These are phyloP conservation scores for Chouioia cunea DNA, from an alignment of 2,888 invertebrate species.

Conservation along the genomic window DNA sequence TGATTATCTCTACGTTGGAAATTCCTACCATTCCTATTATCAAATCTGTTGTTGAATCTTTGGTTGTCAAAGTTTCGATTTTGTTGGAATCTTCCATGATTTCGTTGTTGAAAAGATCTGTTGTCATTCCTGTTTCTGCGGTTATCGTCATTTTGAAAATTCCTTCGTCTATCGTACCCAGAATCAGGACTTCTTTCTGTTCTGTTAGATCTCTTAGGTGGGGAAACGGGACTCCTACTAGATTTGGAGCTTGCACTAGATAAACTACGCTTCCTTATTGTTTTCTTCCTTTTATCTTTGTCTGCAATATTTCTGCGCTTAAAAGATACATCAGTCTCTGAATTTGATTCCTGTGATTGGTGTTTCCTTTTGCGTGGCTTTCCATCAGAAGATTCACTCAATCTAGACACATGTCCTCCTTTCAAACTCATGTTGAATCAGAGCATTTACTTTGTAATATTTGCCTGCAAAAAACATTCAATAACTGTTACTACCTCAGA, in stretches of 20 bases:
- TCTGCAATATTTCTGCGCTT: slow-evolving; percentile 53
- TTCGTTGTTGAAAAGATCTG: slow-evolving; percentile 41
- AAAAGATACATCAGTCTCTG: slow-evolving; percentile 50
- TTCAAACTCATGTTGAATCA: slow-evolving; percentile 54
- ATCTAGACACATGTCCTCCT: slow-evolving; percentile 50
- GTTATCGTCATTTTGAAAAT: slow-evolving; percentile 45
- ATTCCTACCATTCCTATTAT: slow-evolving; percentile 49
- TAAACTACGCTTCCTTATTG: slow-evolving; percentile 51
- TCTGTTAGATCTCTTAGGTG: slow-evolving; percentile 26
- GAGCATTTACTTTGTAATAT: slow-evolving; percentile 21
- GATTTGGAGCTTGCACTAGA: slow-evolving; percentile 54
- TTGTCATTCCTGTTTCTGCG: slow-evolving; percentile 36
- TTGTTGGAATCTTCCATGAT: slow-evolving; percentile 46
- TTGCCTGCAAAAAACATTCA: slow-evolving; percentile 21
- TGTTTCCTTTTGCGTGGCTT: slow-evolving; percentile 51
- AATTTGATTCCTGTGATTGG: slow-evolving; percentile 50
- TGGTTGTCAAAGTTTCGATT: slow-evolving; percentile 46
- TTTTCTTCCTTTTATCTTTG: slow-evolving; percentile 57
- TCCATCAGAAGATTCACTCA: slow-evolving; percentile 50
- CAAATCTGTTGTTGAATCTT: slow-evolving; percentile 48
- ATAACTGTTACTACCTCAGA: background rate
- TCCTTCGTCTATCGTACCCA: slow-evolving; percentile 40
- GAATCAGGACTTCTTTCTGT: slow-evolving; percentile 27
- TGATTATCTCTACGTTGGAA: slow-evolving; percentile 50
- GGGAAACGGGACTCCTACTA: slow-evolving; percentile 42